Percentiles rank a stretch among this genome's conserved stretches.
These are phyloP conservation scores for Glyphotaelius pellucidus DNA, from an alignment of 2,888 invertebrate species.

Conservation along the genomic window DNA sequence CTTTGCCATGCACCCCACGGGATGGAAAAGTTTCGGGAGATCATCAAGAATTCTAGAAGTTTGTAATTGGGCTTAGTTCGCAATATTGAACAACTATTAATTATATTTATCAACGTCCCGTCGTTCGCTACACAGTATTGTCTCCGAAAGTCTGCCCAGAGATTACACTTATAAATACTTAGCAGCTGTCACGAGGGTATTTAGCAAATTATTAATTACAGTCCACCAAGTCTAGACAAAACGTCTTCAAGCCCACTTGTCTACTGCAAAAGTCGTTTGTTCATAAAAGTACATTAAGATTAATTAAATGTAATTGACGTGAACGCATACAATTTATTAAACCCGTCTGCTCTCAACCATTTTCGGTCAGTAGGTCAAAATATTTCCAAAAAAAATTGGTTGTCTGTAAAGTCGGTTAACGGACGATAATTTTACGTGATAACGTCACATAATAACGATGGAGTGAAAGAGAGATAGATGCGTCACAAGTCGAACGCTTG, in stretches of 20 bases:
- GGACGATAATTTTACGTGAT: too few species aligned
- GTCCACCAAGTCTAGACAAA: not conserved
- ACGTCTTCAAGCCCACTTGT: not conserved
- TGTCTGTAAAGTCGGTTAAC: too few species aligned
- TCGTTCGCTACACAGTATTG: not conserved
- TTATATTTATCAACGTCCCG: not conserved
- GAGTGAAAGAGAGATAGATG: too few species aligned
- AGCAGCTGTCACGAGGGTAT: not conserved
- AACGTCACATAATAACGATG: too few species aligned
- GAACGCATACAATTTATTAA: too few species aligned
- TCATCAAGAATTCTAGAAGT: not conserved
- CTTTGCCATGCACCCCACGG: not conserved
- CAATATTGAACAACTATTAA: not conserved
- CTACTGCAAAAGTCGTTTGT: not conserved
- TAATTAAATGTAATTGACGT: too few species aligned
- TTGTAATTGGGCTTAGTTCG: not conserved
- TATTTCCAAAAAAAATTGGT: too few species aligned
- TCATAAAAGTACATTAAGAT: too few species aligned
- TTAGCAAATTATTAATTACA: not conserved
- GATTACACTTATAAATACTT: not conserved
- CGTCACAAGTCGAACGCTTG: too few species aligned
- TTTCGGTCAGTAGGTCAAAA: too few species aligned
- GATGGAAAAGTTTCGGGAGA: not conserved
- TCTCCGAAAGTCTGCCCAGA: not conserved
- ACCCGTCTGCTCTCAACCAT: too few species aligned